These are phyloP conservation scores for Columba livia DNA, from an alignment of 2,113 vertebrate species.

Conservation along the genomic window DNA sequence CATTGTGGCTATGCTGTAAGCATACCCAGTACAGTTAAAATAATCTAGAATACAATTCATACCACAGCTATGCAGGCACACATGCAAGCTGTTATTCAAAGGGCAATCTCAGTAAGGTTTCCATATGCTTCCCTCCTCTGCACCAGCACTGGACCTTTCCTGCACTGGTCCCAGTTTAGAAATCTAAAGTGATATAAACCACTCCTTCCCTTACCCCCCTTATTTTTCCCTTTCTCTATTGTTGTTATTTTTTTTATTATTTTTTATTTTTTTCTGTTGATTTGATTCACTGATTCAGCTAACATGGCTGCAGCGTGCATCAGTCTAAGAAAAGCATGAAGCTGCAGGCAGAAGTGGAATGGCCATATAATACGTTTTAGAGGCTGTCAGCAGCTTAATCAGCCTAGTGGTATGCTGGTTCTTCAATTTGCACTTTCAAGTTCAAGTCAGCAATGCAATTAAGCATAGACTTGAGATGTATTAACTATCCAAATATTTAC, in stretches of 20 bases:
- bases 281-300: not conserved
- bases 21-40: not conserved
- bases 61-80: fast-evolving
- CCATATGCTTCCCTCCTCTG: not conserved
- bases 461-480: not conserved
- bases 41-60: not conserved
- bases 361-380: fast-evolving
- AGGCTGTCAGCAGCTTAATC: not conserved
- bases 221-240: not conserved
- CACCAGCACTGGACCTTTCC: not conserved
- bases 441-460: not conserved
- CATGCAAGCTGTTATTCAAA: not conserved
- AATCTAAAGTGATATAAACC: not conserved
- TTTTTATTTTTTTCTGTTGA: not conserved
- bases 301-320: fast-evolving
- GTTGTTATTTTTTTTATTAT: not conserved
- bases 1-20: fast-evolving
- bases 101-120: not conserved
- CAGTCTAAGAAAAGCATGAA: not conserved
- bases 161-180: not conserved
- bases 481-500: not conserved
- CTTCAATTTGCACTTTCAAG: not conserved
- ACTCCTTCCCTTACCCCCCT: fast-evolving
- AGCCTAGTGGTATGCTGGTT: not conserved
- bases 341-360: not conserved